Evolutionary conservation across 1,140 invertebrate species (phyloP), one percentile per base, ranked within the genome.

Genomic region (Saccostrea cuccullata): DNA sequence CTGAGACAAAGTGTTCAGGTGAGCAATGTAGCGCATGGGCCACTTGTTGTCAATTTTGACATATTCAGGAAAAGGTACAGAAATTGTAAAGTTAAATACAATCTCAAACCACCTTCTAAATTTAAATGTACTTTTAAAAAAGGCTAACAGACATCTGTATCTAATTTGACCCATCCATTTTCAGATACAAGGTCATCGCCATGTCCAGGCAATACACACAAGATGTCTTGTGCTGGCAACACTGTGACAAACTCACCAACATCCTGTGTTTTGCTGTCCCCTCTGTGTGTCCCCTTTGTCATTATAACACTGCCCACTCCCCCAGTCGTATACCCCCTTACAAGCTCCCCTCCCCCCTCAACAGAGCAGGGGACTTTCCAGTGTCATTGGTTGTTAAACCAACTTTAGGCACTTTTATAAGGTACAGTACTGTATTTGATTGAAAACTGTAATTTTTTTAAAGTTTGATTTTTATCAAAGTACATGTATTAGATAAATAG

Each of bases 351-450:
- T 97, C 97, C 95, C 97, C 97, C 55, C 97, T 98, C 94, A 96
- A 96, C 60, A 96, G 96, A 94, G 97, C 97, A 77, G 96, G 96
- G 85, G 96, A 97, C 91, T 96, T 96, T 94, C 96, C 97, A 84
- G 97, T 97, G 92, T 96, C 97, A 26, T 96, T 98, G 90, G 96
- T 97, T 17, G 96, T 98, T 91, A 97, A 97, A 94, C 97, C 97
- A 86, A 97, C 97, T 17, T 96, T 96, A 90, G 97, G 97, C 83
- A 97, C 97, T 95, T 98, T 98, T 95, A 95, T 98, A 86, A 97
- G 97, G 97, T 97, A 36, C 30, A 36, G 30, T 36, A 36, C 30
- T 36, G 30, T 36, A 96, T 96, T 96, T 94, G 86, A 90, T 86
- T 60, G n/a, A n/a, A 47, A 47, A 47, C 9, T 47, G 6, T 47